Conservation (phyloP, 2,113 vertebrate genomes). For the Actinemys pallida region DNA sequence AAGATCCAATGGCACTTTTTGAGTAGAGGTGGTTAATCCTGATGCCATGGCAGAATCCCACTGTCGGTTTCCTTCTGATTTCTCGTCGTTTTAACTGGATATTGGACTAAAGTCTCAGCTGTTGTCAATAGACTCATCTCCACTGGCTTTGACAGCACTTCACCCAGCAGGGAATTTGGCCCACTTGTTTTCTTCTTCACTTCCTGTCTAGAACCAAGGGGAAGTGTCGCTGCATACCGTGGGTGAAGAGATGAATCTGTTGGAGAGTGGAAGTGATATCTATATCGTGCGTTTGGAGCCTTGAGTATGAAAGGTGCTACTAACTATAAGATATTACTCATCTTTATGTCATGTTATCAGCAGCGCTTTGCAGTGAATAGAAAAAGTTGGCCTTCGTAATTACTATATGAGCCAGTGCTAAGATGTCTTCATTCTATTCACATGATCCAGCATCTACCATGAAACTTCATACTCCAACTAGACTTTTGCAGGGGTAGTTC, state of each 20-base stretch:
- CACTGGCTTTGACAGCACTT: constrained; percentile 57
- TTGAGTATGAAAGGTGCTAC: not conserved
- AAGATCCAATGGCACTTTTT: not conserved
- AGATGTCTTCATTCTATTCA: not conserved
- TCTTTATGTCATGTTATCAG: not conserved
- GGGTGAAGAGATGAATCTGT: not conserved
- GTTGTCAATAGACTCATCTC: constrained; percentile 8
- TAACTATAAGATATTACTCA: not conserved
- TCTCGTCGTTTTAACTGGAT: constrained; percentile 60
- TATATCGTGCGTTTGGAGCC: not conserved
- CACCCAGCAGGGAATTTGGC: constrained; percentile 40
- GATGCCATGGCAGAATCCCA: constrained; percentile 67
- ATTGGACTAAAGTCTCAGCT: constrained; percentile 59
- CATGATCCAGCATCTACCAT: not conserved
- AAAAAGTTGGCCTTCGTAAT: not conserved
- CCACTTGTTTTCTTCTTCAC: constrained; percentile 46
- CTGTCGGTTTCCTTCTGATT: constrained; percentile 49
- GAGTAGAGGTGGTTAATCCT: constrained; percentile 6
- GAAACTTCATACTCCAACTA: not conserved
- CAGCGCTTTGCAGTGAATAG: not conserved
- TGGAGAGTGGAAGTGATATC: not conserved
- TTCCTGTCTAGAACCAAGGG: not conserved
- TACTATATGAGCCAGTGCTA: not conserved
- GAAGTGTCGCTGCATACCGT: not conserved
- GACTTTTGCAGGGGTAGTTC: not conserved